Conservation (phyloP, 2,888 invertebrate genomes). For the Zonitis immaculata region DNA sequence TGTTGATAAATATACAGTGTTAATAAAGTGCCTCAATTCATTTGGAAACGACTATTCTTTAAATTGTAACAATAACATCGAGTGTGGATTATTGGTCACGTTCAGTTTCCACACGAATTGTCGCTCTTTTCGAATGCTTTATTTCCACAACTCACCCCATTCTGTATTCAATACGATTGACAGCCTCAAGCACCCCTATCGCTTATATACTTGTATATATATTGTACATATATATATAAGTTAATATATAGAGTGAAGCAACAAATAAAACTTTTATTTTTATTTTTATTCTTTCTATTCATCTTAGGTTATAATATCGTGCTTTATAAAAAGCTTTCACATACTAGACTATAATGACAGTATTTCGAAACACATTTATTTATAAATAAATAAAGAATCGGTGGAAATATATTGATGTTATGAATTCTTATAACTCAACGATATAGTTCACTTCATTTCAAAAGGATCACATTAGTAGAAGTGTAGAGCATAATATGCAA, state of each 20-base stretch:
- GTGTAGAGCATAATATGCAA: too few species aligned
- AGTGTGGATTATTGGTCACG: constrained; percentile 31
- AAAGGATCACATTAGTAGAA: too few species aligned
- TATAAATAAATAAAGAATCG: too few species aligned
- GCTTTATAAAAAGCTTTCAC: neutral
- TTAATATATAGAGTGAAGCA: too few species aligned
- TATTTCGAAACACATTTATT: too few species aligned
- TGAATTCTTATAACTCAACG: too few species aligned
- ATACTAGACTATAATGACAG: too few species aligned
- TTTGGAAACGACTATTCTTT: constrained; percentile 20
- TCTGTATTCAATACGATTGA: constrained; percentile 31
- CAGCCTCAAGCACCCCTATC: constrained; percentile 12
- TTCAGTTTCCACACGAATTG: constrained; percentile 34
- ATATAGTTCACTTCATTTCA: too few species aligned
- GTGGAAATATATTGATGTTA: too few species aligned
- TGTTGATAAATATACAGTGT: too few species aligned
- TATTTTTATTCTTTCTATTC: neutral
- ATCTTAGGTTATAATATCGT: neutral
- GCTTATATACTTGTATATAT: neutral
- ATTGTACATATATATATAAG: too few species aligned
- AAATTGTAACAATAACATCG: constrained; percentile 27
- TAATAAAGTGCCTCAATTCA: constrained; percentile 14
- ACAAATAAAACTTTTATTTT: too few species aligned
- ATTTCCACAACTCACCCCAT: constrained; percentile 21
- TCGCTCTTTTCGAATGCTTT: constrained; percentile 29